These are phyloP conservation scores for Triops cancriformis DNA, from an alignment of 1,140 invertebrate species.

Conservation along the genomic window DNA sequence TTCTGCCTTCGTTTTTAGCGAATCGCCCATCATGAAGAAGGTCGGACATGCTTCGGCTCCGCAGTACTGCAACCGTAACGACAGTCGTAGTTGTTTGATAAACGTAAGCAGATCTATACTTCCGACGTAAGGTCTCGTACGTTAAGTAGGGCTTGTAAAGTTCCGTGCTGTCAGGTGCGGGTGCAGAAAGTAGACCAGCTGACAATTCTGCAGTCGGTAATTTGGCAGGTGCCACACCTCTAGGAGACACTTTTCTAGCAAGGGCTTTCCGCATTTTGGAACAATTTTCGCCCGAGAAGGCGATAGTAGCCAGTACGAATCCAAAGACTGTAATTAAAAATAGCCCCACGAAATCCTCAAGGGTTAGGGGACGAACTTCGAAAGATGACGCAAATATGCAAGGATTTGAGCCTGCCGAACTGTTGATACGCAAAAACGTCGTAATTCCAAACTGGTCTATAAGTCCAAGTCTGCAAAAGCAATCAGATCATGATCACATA, in stretches of 20 bases:
- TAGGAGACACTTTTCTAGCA: neutral
- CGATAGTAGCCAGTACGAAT: neutral
- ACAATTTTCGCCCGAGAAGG: slow-evolving; percentile 2
- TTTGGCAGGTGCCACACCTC: neutral
- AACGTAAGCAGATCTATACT: neutral
- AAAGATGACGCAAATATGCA: neutral
- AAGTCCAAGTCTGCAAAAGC: slow-evolving; percentile 4
- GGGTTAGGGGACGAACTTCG: neutral
- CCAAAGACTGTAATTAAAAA: slow-evolving; percentile 6
- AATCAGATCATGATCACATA: neutral
- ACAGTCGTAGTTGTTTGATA: neutral
- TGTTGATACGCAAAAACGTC: neutral
- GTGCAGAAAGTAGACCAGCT: neutral
- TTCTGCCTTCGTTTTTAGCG: neutral
- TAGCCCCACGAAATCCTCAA: slow-evolving; percentile 9
- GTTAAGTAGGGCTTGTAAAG: neutral
- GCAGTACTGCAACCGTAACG: neutral
- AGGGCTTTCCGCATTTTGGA: neutral
- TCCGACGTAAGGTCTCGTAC: neutral
- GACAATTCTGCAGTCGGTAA: neutral
- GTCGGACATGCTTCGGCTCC: neutral
- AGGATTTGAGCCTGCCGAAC: slow-evolving; percentile 16
- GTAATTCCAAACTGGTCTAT: slow-evolving; percentile 18
- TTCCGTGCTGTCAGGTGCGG: neutral
- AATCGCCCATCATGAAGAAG: neutral